These are phyloP conservation scores for Ptilonorhynchus violaceus DNA, from an alignment of 2,113 vertebrate genomes.

Conservation along the genomic window DNA sequence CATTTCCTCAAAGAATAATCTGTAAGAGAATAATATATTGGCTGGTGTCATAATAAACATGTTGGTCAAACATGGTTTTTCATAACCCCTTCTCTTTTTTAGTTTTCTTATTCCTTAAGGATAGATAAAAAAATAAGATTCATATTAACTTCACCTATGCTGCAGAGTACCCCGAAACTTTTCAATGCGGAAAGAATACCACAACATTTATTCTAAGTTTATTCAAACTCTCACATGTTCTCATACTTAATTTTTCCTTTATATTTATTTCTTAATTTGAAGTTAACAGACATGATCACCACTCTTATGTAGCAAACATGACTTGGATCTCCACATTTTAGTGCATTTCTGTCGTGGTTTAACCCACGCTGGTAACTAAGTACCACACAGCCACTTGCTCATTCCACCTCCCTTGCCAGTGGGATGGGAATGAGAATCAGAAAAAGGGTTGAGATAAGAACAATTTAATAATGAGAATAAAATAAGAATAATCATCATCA, in stretches of 20 bases:
- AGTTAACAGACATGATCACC: background rate
- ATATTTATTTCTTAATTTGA: background rate
- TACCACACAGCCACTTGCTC: background rate
- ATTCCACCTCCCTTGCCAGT: background rate
- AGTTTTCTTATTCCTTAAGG: background rate
- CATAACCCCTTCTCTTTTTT: background rate
- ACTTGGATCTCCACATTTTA: background rate
- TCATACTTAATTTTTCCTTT: background rate
- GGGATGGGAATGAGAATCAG: background rate
- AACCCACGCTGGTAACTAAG: background rate
- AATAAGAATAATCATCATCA: background rate
- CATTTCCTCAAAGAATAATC: background rate
- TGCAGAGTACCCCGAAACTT: background rate
- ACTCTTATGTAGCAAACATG: background rate
- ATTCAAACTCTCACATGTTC: background rate
- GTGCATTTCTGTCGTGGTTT: background rate
- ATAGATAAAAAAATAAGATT: background rate
- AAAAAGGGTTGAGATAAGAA: background rate
- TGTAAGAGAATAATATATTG: background rate
- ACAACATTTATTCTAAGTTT: background rate
- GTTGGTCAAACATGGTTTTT: background rate
- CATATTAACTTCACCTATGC: background rate
- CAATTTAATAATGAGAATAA: background rate
- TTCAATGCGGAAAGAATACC: background rate
- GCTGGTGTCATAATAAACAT: background rate